Base-by-base conservation (phyloP, 1,140 invertebrate genomes). In the Diorhabda sublineata region DNA sequence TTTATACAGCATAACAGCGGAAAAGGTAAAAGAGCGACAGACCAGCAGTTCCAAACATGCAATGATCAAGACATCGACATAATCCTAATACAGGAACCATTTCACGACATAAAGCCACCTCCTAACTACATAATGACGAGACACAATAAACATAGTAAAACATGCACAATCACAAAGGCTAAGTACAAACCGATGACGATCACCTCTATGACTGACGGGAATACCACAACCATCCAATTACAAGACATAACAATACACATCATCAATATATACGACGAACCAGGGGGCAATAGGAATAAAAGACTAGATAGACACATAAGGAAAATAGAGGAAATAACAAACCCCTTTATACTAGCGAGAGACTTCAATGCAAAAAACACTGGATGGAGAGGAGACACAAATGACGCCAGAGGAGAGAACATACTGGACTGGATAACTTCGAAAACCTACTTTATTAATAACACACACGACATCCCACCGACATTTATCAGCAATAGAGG, bases 291-390 rank as follows among this genome's bases (percentile, higher is more conserved):
- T 2, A 26, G 26, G 26, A 26, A 26, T 26, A 26, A 26, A 26
- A 26, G 26, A 26, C 26, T 26, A 26, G 1, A 26, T 26, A 26
- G 26, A 26, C 26, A 26, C 26, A 26, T 26, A 26, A 26, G 26
- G 26, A 26, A 26, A 26, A 26, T 26, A 26, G 26, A 26, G 26
- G 26, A 26, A 26, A 26, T 26, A 26, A 26, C 26, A 26, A 26
- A 26, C 26, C 26, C 26, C 0, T 26, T 26, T 26, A 26, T 26
- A 26, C 26, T 66, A 3, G 64, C 26, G 2, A 52, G 64, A 57
- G 64, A 66, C 11, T 9, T 66, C 3, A 58, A 66, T 52, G 64
- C 64, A 2, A 57, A 66, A 41, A 66, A 66, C 52, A 8, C 3
- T 9, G 47, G 9, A 2, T 26, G 26, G 26, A 2, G 26, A 26